Evolutionary conservation across 2,113 vertebrate genomes (phyloP).

Genomic region (Melanotaenia duboulayi): DNA sequence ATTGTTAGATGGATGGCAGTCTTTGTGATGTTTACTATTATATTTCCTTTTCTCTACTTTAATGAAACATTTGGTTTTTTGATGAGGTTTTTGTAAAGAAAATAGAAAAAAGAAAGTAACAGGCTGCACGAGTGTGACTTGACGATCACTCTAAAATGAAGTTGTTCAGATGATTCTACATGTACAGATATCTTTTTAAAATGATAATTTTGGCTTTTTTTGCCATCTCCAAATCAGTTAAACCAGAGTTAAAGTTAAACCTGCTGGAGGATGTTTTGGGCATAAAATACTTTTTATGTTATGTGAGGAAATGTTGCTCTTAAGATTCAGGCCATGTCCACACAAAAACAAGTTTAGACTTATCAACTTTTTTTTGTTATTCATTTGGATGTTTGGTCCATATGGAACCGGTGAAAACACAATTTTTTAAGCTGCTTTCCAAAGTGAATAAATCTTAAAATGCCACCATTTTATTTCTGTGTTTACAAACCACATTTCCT

Average conservation of each 20-base stretch:
- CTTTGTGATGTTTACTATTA: background rate
- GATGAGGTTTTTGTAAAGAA: background rate
- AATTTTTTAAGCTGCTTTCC: no score
- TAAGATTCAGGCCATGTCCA: no score
- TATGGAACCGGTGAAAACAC: no score
- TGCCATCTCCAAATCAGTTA: constrained; percentile 22
- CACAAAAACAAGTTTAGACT: no score
- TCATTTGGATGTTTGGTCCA: no score
- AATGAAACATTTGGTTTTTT: constrained; percentile 15
- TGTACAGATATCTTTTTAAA: background rate
- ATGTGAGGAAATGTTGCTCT: no score
- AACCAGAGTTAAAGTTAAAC: background rate
- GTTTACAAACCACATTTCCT: no score
- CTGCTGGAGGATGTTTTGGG: background rate
- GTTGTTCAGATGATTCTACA: constrained; percentile 6
- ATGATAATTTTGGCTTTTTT: constrained; percentile 4
- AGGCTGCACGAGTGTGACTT: background rate
- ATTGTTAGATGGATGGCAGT: constrained; percentile 44
- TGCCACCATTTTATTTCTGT: no score
- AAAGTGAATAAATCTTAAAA: no score
- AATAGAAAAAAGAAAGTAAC: no score
- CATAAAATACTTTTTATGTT: background rate
- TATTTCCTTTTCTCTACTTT: background rate
- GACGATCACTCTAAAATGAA: background rate
- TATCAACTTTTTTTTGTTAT: no score